A percentile compares a stretch with the other conserved stretches of the same genome.
Evolutionary conservation across 2,888 invertebrate species (phyloP).

Genomic region (Conops quadrifasciatus): DNA sequence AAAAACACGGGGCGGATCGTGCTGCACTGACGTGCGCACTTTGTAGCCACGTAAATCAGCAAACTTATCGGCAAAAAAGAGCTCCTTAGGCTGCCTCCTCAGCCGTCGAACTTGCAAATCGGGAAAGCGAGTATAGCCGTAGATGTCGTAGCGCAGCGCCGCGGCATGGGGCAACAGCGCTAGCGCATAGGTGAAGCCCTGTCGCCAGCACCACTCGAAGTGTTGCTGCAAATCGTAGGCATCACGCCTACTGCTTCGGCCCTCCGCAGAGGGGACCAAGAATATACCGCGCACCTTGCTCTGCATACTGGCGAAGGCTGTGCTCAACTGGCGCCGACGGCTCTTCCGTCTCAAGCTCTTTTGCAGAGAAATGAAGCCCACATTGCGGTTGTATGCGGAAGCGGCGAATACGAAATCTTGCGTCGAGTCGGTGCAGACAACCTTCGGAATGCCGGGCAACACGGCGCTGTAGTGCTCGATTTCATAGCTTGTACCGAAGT

Average conservation of each 20-base stretch:
- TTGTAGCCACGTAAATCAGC: slow-evolving; percentile 44
- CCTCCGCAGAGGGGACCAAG: slow-evolving; percentile 36
- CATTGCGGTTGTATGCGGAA: slow-evolving; percentile 43
- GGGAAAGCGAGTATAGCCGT: slow-evolving; percentile 46
- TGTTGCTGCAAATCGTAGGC: slow-evolving; percentile 41
- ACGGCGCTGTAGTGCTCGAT: slow-evolving; percentile 43
- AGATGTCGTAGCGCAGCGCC: slow-evolving; percentile 36
- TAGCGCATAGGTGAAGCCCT: slow-evolving; percentile 47
- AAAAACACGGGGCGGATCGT: slow-evolving; percentile 51
- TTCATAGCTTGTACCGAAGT: slow-evolving; percentile 43
- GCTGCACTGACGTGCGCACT: slow-evolving; percentile 44
- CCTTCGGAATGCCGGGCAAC: slow-evolving; percentile 42
- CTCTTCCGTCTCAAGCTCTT: slow-evolving; percentile 42
- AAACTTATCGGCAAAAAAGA: slow-evolving; percentile 46
- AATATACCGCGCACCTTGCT: slow-evolving; percentile 46
- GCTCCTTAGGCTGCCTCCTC: slow-evolving; percentile 27
- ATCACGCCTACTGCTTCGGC: slow-evolving; percentile 20
- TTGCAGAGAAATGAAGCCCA: slow-evolving; percentile 45
- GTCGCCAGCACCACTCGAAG: slow-evolving; percentile 52
- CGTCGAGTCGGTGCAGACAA: slow-evolving; percentile 44
- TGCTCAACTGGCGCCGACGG: slow-evolving; percentile 46
- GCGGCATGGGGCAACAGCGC: slow-evolving; percentile 41
- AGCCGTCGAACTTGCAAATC: slow-evolving; percentile 35
- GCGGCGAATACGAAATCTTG: neutral
- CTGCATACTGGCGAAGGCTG: slow-evolving; percentile 46